Conservation (phyloP, 2,113 vertebrate species). For the Pycnonotus jocosus region DNA sequence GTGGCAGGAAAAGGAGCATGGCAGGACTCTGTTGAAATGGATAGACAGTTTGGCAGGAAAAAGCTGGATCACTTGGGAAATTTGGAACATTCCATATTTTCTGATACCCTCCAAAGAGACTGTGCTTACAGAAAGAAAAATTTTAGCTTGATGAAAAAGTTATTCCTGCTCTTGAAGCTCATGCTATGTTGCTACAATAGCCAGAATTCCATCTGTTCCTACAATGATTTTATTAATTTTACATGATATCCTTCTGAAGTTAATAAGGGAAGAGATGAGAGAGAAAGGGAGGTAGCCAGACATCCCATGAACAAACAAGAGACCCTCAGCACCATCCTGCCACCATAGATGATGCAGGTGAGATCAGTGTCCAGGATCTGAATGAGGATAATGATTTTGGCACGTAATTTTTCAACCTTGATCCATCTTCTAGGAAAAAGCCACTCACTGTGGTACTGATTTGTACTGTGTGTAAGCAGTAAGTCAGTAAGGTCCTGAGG, state of each 20-base stretch:
- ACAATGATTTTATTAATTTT: background rate
- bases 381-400: accelerated
- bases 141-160: background rate
- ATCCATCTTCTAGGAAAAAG: background rate
- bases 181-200: background rate
- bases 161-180: background rate
- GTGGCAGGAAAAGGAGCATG: background rate
- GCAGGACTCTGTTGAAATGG: background rate
- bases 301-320: background rate
- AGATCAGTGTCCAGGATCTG: accelerated
- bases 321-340: background rate
- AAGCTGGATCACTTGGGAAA: background rate
- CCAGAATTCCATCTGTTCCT: background rate
- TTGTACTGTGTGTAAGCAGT: too few relatives aligned
- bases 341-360: background rate
- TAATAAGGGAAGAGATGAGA: background rate
- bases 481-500: background rate
- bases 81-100: background rate
- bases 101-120: background rate
- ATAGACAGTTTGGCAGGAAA: background rate
- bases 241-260: background rate
- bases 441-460: too few relatives aligned
- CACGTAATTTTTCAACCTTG: accelerated
- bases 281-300: background rate
- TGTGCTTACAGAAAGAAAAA: background rate